Conservation (phyloP, 2,888 invertebrate species). For the Acleris laterana region DNA sequence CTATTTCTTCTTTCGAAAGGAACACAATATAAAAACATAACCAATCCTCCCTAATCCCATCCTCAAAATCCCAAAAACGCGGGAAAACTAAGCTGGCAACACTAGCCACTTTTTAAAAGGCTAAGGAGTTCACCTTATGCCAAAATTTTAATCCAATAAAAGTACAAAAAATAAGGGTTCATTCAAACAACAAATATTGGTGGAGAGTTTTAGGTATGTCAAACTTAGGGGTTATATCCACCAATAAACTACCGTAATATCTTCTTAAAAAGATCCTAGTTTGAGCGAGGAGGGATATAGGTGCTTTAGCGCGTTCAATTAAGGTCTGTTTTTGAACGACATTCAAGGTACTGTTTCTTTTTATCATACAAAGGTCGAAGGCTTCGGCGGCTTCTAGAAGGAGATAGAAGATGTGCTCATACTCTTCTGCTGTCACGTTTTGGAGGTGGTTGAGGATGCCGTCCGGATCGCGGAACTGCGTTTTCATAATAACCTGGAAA, state of each 20-base stretch:
- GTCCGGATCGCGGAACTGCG: constrained; percentile 92
- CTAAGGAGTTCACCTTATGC: constrained; percentile 48
- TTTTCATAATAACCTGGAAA: constrained; percentile 89
- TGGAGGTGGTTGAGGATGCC: constrained; percentile 92
- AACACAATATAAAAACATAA: constrained; percentile 18
- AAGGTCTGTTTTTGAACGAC: constrained; percentile 87
- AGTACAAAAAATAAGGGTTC: constrained; percentile 64
- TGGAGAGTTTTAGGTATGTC: constrained; percentile 87
- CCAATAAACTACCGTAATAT: constrained; percentile 83
- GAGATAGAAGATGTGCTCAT: constrained; percentile 85
- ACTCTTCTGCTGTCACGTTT: constrained; percentile 80
- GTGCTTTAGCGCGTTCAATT: constrained; percentile 87
- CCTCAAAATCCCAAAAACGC: constrained; percentile 40
- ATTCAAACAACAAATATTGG: constrained; percentile 88
- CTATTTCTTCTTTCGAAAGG: background rate
- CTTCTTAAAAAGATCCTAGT: constrained; percentile 85
- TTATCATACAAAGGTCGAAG: constrained; percentile 92
- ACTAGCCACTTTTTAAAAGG: constrained; percentile 43
- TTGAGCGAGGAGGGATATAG: constrained; percentile 87
- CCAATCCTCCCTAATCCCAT: constrained; percentile 33
- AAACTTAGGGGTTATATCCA: constrained; percentile 82
- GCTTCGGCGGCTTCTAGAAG: constrained; percentile 90
- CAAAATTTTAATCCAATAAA: constrained; percentile 46
- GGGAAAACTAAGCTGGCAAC: constrained; percentile 44
- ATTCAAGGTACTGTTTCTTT: constrained; percentile 87